Evolutionary conservation across 1,140 invertebrate genomes (phyloP).

Genomic region (Hyles vespertilio): DNA sequence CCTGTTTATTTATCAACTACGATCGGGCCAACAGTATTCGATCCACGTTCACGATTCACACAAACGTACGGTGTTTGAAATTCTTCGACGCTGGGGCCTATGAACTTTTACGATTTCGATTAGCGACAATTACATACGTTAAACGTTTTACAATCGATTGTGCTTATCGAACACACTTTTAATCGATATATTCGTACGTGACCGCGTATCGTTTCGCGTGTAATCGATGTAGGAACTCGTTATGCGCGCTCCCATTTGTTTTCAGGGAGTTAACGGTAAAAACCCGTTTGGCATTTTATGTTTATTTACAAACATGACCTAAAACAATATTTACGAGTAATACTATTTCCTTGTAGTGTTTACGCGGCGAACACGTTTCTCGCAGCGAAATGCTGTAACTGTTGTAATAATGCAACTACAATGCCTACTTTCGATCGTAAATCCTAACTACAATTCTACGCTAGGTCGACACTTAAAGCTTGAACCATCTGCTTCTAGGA

Average conservation of each 20-base stretch:
- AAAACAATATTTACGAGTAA: conserved; percentile 2
- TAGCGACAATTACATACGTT: conserved; percentile 17
- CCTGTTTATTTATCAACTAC: conserved; percentile 53
- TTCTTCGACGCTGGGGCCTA: conserved; percentile 45
- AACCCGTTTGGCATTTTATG: conserved; percentile 49
- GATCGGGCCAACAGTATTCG: conserved; percentile 52
- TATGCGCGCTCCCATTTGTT: conserved; percentile 25
- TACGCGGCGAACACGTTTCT: conserved; percentile 30
- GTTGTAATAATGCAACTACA: too few species aligned
- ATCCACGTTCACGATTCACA: conserved; percentile 67
- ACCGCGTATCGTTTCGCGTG: conserved; percentile 23
- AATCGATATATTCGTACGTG: conserved; percentile 6
- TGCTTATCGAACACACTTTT: not conserved
- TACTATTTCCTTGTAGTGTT: conserved; percentile 42
- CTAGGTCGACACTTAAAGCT: too few species aligned
- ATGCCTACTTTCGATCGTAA: too few species aligned
- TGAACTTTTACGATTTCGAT: conserved; percentile 43
- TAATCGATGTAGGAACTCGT: conserved; percentile 48
- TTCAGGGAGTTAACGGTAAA: conserved; percentile 62
- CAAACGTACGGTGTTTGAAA: conserved; percentile 60
- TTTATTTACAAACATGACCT: conserved; percentile 57
- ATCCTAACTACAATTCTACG: too few species aligned
- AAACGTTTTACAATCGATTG: conserved; percentile 4
- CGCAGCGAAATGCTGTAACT: conserved; percentile 7
- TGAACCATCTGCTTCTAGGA: too few species aligned